Conservation (phyloP, 2,888 invertebrate species). For the Lochmaea capreae region DNA sequence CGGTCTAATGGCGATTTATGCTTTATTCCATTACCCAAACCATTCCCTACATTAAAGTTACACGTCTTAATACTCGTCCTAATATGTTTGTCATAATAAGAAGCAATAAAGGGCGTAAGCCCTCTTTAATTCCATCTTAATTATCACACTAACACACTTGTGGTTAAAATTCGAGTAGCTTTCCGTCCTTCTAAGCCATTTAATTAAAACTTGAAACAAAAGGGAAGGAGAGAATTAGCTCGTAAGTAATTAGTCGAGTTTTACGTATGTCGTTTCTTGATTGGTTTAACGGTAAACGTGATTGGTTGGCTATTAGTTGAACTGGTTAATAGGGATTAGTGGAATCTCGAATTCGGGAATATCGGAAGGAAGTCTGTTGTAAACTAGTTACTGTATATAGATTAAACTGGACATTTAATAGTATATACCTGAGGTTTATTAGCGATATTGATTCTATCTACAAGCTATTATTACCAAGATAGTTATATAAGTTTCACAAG, state of each 20-base stretch:
- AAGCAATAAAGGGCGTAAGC: conserved; percentile 24
- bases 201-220: conserved; percentile 44
- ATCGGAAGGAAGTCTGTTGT: conserved; percentile 39
- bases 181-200: conserved; percentile 37
- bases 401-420: conserved; percentile 20
- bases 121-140: conserved; percentile 34
- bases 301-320: conserved; percentile 45
- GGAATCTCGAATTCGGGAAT: conserved; percentile 37
- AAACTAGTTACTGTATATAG: conserved; percentile 35
- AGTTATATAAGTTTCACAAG: no score
- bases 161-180: conserved; percentile 38
- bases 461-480: no score
- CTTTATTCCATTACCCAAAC: background rate
- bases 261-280: conserved; percentile 45
- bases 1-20: background rate
- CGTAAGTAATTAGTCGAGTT: conserved; percentile 43
- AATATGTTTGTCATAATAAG: conserved; percentile 25
- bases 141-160: conserved; percentile 41
- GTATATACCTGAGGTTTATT: background rate
- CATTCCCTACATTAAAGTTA: conserved; percentile 5
- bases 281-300: conserved; percentile 44
- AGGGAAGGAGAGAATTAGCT: conserved; percentile 40
- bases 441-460: background rate
- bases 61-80: conserved; percentile 15
- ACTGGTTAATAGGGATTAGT: conserved; percentile 43